Conservation (phyloP, 2,113 vertebrate species). For the Macaca nemestrina region DNA sequence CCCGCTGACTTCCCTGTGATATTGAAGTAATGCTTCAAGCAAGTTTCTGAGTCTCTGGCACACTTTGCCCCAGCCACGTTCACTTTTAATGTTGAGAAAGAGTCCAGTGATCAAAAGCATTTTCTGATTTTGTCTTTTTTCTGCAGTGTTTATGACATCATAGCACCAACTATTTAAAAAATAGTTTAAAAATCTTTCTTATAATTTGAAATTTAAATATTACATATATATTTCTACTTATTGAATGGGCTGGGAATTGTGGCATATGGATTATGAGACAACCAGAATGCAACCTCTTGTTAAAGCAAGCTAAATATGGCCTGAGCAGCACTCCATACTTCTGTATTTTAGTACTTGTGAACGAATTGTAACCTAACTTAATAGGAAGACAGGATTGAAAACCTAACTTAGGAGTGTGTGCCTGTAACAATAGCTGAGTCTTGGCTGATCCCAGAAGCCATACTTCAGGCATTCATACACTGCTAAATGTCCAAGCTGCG, state of each 20-base stretch:
- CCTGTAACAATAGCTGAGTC: too few relatives aligned
- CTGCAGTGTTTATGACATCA: not conserved
- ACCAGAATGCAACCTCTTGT: not conserved
- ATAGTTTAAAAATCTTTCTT: not conserved
- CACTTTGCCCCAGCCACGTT: not conserved
- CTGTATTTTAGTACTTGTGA: too few relatives aligned
- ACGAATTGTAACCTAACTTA: too few relatives aligned
- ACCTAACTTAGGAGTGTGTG: too few relatives aligned
- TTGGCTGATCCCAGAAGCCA: too few relatives aligned
- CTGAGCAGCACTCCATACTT: too few relatives aligned
- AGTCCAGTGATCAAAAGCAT: not conserved
- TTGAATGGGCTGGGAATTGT: not conserved
- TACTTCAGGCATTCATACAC: too few relatives aligned
- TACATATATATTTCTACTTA: not conserved
- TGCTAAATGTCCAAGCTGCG: too few relatives aligned
- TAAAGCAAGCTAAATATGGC: too few relatives aligned
- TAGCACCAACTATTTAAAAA: not conserved
- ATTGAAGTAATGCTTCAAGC: not conserved
- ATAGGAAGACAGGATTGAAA: too few relatives aligned
- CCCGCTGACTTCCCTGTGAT: not conserved
- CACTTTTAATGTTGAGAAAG: not conserved
- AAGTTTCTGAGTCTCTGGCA: not conserved
- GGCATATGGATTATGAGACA: not conserved
- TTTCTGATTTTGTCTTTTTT: not conserved
- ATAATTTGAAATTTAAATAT: not conserved